Base-by-base conservation (phyloP, 1,140 invertebrate genomes). In the Liolophura sinensis region DNA sequence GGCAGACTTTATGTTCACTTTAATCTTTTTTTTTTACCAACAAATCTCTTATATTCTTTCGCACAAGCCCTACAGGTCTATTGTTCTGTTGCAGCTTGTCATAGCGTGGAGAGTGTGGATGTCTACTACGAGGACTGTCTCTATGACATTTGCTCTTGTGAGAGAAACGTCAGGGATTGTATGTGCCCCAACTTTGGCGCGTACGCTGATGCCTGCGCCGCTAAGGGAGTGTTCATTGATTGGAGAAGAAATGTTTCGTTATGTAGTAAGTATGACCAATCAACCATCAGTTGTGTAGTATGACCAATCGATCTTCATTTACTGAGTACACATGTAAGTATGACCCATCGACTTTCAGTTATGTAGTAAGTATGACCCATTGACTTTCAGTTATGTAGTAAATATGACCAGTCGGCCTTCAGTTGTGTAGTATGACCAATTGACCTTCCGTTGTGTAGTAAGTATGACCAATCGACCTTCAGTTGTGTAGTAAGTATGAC, bases 81-180 rank as follows among this genome's bases (percentile, higher is more conserved):
- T 51, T 48, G n/a, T 65, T 52, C 18, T 66, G 18, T 84, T 82
- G 62, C 82, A 91, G 92, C 87, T n/a, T 95, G 93, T 68, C 91
- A 92, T 76, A 89, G 89, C 84, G 85, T 89, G 71, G 92, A 95
- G 15, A 92, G 94, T 78, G 90, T 92, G 1, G 88, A 90, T 50
- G 84, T 88, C 16, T 94, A 88, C 82, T 91, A 93, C 82, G 88
- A 91, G 69, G 88, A 93, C 78, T 96, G 94, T 80, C 75, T 93
- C 67, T 94, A 91, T 82, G 94, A 96, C 78, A 89, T 95, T 82
- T 96, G 94, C 77, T 89, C 92, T 16, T 96, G 93, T 81, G 88
- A 20, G 86, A 70, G 68, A n/a, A 79, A 76, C 64, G 50, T 79
- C 48, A 71, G 65, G 59, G 75, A 87, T 25, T 96, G 93, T 77